Evolutionary conservation across 2,888 invertebrate genomes (phyloP).

Genomic region (Acanthosepion lycidas): DNA sequence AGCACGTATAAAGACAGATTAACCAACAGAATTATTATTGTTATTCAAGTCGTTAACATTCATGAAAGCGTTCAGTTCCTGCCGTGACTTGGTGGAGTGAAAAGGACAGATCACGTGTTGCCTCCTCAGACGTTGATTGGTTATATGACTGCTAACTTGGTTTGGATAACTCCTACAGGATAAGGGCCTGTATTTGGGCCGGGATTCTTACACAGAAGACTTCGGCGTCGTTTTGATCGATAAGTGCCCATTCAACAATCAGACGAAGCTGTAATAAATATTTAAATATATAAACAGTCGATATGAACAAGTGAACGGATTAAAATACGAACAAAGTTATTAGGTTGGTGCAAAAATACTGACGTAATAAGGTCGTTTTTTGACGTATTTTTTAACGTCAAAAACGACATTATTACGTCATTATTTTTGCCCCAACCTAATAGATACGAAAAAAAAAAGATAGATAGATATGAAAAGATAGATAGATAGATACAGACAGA

Average conservation of each 20-base stretch:
- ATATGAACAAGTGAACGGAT: background rate
- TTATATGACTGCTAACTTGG: background rate
- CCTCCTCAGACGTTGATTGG: background rate
- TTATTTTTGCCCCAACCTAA: too few species aligned
- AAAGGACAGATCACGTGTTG: background rate
- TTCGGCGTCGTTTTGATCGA: background rate
- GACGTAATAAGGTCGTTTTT: too few species aligned
- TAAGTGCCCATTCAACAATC: constrained; percentile 24
- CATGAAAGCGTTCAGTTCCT: background rate
- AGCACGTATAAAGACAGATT: background rate
- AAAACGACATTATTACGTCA: too few species aligned
- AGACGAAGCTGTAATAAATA: background rate
- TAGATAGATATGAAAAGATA: background rate
- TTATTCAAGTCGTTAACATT: background rate
- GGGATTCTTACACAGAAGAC: background rate
- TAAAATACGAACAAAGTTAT: background rate
- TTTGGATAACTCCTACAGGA: background rate
- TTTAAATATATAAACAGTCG: background rate
- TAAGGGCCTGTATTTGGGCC: background rate
- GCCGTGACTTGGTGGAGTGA: background rate
- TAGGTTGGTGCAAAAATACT: too few species aligned
- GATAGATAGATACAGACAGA: background rate
- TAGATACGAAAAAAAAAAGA: background rate
- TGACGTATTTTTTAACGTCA: too few species aligned
- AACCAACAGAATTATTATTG: background rate